Evolutionary conservation across 2,888 invertebrate genomes (phyloP), one percentile per base, ranked within the genome.

Genomic region (Chloromyia formosa): DNA sequence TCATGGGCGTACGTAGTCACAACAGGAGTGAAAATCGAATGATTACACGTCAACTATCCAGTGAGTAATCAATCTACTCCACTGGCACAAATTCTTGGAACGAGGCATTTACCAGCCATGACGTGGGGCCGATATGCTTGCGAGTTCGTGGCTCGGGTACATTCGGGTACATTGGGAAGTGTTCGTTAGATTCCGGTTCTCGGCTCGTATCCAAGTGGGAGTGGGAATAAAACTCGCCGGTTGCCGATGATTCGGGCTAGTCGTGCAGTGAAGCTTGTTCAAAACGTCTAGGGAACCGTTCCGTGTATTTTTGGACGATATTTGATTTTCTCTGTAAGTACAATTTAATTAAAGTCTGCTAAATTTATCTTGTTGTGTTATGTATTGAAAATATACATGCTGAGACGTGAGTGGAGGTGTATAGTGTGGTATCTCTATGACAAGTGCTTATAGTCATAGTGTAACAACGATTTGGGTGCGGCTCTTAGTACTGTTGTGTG

Each of bases 321-420:
- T 49, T 66, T 66, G 45, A 66, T 22, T 66, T 66, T 66, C 22
- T 35, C 45, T 66, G 66, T 66, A 66, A 66, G 66, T 66, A 66
- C 66, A 9, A 40, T 23, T 23, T 10, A 60, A 27, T 42, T 45
- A 1, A 20, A 5, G 45, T 49, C 18, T 66, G 45, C 16, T 66
- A 5, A 12, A 45, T 66, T 66, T 49, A 66, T 66, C 49, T 66
- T 20, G 66, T 7, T 18, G 18, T 66, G 18, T 66, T 49, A 35
- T 49, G 20, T 61, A 16, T 22, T n/a, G 22, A 12, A 12, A n/a
- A n/a, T n/a, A n/a, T 18, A 5, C 45, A 16, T n/a, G n/a, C 49
- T 66, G n/a, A 10, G 9, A 35, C 1, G 27, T 9, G 62, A 62
- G 62, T 40, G 49, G 49, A 12, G 49, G 12, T 49, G 49, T 49